phyloP scores from a whole-genome alignment of 2,797 vertebrate genomes.

The Melanogrammus aeglefinus region DNA sequence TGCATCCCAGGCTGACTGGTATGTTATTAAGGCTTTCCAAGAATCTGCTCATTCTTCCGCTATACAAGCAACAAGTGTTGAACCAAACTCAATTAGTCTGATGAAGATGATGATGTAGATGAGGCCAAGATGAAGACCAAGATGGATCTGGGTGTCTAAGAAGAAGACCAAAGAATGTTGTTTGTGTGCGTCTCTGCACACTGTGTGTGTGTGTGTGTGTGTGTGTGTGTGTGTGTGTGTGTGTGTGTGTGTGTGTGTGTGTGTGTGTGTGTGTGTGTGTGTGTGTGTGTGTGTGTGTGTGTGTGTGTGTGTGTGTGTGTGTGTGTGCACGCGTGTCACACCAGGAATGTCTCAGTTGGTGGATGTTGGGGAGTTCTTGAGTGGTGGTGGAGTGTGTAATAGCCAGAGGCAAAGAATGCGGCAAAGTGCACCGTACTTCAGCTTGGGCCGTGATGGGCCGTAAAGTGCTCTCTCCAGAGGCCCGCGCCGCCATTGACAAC shows the following conservation, averaged over 20 bases:
- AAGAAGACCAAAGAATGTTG: neutral
- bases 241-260: conserved; percentile 3
- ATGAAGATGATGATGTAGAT: neutral
- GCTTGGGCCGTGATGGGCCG: neutral
- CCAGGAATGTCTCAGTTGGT: neutral
- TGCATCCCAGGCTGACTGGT: neutral
- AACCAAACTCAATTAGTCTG: neutral
- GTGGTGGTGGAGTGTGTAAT: neutral
- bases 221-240: neutral
- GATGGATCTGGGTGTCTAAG: neutral
- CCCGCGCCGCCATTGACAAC: neutral
- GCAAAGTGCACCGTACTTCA: neutral
- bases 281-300: neutral
- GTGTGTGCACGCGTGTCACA: neutral
- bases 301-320: neutral
- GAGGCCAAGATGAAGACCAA: neutral
- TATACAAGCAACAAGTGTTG: neutral
- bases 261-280: neutral
- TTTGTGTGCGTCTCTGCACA: neutral
- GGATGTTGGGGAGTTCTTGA: neutral
- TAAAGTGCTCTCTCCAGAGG: neutral
- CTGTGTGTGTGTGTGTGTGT: neutral
- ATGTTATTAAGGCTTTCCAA: neutral
- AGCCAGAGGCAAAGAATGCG: neutral
- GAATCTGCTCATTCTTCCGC: neutral